phyloP scores from a whole-genome alignment of 2,888 invertebrate genomes.

The Synergus gifuensis region DNA sequence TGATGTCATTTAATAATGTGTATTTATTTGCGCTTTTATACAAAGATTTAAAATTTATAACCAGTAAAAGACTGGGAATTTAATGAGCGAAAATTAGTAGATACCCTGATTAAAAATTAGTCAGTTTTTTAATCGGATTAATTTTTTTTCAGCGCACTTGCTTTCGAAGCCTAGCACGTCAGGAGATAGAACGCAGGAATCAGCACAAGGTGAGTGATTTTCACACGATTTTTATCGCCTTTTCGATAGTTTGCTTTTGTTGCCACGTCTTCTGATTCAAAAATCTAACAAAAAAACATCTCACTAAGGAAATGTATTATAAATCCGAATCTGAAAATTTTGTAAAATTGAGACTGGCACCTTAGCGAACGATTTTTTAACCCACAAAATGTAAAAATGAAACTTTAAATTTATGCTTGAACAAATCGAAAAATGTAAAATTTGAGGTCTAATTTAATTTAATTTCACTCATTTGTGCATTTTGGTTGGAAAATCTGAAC shows the following conservation, averaged over 20 bases:
- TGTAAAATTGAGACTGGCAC: conserved; percentile 51
- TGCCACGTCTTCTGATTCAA: conserved; percentile 48
- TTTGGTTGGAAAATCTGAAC: conserved; percentile 59
- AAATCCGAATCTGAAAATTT: neutral
- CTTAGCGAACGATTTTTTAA: conserved; percentile 59
- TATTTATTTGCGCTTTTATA: no score
- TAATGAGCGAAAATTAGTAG: no score
- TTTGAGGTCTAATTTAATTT: neutral
- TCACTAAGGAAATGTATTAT: neutral
- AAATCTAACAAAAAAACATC: neutral
- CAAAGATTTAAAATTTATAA: no score
- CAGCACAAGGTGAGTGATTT: conserved; percentile 76
- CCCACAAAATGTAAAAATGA: conserved; percentile 50
- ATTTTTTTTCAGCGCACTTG: conserved; percentile 71
- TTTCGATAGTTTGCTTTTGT: conserved; percentile 60
- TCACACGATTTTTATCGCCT: conserved; percentile 47
- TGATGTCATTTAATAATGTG: no score
- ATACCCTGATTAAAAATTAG: neutral
- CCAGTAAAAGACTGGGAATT: no score
- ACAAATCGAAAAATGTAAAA: conserved; percentile 36
- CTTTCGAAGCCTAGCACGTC: conserved; percentile 77
- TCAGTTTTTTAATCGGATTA: neutral
- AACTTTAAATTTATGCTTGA: neutral
- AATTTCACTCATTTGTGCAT: conserved; percentile 21
- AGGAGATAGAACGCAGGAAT: conserved; percentile 75